These are phyloP conservation scores for Argyresthia goedartella DNA, from an alignment of 2,888 invertebrate species.

Conservation along the genomic window DNA sequence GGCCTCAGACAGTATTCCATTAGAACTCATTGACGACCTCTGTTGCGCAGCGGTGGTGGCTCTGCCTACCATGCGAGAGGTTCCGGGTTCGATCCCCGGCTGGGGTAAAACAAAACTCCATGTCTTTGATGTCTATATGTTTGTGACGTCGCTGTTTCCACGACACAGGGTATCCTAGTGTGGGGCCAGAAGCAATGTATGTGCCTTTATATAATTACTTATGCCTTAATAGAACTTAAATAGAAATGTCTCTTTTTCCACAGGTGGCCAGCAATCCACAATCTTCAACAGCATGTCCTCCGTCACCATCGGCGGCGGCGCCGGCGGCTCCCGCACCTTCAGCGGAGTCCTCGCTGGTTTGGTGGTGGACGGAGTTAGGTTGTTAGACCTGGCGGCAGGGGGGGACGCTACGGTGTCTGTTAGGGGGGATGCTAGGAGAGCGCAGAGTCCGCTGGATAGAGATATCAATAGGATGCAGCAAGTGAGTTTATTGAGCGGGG, in stretches of 20 bases:
- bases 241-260: constrained; percentile 11
- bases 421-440: constrained; percentile 86
- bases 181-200: too few relatives aligned
- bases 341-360: constrained; percentile 91
- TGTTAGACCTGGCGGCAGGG: constrained; percentile 88
- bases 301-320: constrained; percentile 86
- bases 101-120: too few relatives aligned
- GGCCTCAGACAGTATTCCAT: too few relatives aligned
- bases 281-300: constrained; percentile 94
- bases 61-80: too few relatives aligned
- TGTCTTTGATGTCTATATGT: too few relatives aligned
- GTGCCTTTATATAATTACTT: too few relatives aligned
- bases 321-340: constrained; percentile 82
- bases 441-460: constrained; percentile 81
- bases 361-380: constrained; percentile 86
- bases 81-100: too few relatives aligned
- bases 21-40: too few relatives aligned
- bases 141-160: too few relatives aligned
- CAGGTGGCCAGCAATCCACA: constrained; percentile 86
- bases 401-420: constrained; percentile 83
- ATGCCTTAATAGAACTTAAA: too few relatives aligned
- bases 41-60: too few relatives aligned
- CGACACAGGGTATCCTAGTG: too few relatives aligned
- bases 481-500: constrained; percentile 63
- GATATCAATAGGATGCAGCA: constrained; percentile 91